Conservation (phyloP, 35 echinoderm and acorn worm species). For the Hemicentrotus pulcherrimus region DNA sequence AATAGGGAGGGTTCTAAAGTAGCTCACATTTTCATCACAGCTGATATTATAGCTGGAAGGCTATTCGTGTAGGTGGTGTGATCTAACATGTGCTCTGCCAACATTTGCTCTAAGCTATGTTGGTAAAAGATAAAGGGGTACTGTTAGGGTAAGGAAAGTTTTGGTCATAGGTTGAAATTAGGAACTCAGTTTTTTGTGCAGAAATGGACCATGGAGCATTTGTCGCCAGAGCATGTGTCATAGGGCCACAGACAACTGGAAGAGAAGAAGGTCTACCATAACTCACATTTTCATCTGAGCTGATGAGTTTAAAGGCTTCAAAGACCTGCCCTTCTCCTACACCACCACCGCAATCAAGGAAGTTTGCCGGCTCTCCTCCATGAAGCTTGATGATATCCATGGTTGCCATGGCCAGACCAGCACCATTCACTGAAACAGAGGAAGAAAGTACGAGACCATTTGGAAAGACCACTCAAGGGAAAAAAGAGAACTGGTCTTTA, state of each 20-base stretch:
- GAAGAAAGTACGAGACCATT: not conserved
- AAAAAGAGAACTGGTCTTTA: too few species aligned
- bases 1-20: too few species aligned
- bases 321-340: conserved; percentile 88
- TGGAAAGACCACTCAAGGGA: too few species aligned
- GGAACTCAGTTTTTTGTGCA: not conserved
- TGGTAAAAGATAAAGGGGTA: too few species aligned
- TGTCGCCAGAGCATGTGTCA: not conserved
- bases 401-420: conserved; percentile 97
- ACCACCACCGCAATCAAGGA: conserved; percentile 88
- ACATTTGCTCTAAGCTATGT: too few species aligned
- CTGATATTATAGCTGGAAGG: too few species aligned
- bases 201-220: not conserved
- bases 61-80: too few species aligned
- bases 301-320: conserved; percentile 92
- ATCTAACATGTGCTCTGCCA: too few species aligned
- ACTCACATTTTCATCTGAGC: conserved; percentile 84
- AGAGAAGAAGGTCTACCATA: not conserved
- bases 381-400: conserved; percentile 97
- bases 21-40: too few species aligned
- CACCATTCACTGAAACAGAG: conserved; percentile 84
- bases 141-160: not conserved
- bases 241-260: not conserved
- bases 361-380: conserved; percentile 96
- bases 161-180: not conserved